Percentiles rank a stretch among this genome's conserved stretches.
Conservation (phyloP, 2,113 vertebrate genomes). For the Grus americana region DNA sequence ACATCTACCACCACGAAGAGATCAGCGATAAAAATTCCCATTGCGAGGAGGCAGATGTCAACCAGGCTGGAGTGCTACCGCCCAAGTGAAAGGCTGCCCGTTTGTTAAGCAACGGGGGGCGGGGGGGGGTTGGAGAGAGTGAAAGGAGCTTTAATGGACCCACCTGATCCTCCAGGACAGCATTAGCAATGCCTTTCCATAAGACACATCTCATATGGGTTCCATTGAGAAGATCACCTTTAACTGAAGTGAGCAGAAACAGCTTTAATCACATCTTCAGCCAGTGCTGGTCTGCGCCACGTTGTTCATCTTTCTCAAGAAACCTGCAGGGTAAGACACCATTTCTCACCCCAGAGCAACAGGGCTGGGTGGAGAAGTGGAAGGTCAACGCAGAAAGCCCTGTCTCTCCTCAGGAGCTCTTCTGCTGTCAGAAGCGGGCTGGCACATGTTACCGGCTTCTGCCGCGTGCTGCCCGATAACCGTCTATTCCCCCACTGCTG, state of each 20-base stretch:
- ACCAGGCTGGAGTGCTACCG: not conserved
- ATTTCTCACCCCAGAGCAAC: not conserved
- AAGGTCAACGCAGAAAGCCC: not conserved
- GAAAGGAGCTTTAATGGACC: not conserved
- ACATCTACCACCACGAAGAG: not conserved
- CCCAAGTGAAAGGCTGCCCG: not conserved
- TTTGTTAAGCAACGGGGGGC: not conserved
- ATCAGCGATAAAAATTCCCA: not conserved
- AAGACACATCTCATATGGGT: not conserved
- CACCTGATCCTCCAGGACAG: not conserved
- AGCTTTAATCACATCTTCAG: not conserved
- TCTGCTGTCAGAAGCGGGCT: not conserved
- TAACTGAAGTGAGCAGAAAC: not conserved
- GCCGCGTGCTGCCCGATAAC: fast-evolving
- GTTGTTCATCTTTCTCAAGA: not conserved
- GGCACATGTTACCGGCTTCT: not conserved
- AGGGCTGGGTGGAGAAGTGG: not conserved
- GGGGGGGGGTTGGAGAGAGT: not conserved
- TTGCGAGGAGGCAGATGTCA: not conserved
- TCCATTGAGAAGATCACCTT: not conserved
- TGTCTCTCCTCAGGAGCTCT: not conserved
- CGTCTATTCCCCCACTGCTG: not conserved
- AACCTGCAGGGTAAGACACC: not conserved
- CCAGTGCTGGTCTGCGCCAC: not conserved
- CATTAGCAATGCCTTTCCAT: not conserved